Percentiles rank a stretch among this genome's conserved stretches.
phyloP scores from a whole-genome alignment of 2,797 vertebrate genomes.

The Jordanella pulchra region DNA sequence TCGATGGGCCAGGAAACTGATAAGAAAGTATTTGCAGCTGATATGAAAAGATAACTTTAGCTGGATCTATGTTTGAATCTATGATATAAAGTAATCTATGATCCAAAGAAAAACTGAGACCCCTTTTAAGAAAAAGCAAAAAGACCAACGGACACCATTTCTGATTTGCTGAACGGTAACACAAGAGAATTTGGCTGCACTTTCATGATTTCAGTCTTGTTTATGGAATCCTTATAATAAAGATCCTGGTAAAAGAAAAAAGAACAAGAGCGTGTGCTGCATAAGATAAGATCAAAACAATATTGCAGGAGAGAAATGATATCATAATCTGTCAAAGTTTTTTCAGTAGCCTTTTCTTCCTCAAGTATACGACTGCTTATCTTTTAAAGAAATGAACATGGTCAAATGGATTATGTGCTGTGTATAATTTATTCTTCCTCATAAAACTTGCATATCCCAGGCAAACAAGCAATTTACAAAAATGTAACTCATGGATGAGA shows the following conservation, averaged over 20 bases:
- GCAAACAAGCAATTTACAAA: constrained; percentile 12
- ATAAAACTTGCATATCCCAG: neutral
- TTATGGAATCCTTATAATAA: constrained; percentile 37
- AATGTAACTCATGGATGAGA: neutral
- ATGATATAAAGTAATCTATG: neutral
- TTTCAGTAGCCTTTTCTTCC: constrained; percentile 26
- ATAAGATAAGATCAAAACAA: constrained; percentile 59
- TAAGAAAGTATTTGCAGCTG: neutral
- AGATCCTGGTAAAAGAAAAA: constrained; percentile 47
- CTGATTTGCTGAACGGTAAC: constrained; percentile 20
- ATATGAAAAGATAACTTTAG: neutral
- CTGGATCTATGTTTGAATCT: neutral
- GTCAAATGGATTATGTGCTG: constrained; percentile 8
- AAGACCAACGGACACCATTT: constrained; percentile 6
- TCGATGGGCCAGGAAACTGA: neutral
- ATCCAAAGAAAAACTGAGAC: neutral
- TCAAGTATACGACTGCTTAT: constrained; percentile 42
- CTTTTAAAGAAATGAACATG: constrained; percentile 32
- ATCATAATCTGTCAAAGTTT: constrained; percentile 48
- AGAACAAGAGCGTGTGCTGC: constrained; percentile 52
- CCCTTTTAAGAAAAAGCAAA: constrained; percentile 2
- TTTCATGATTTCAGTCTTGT: constrained; percentile 44
- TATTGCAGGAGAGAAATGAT: constrained; percentile 51
- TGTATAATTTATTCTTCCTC: constrained; percentile 37
- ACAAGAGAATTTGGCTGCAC: constrained; percentile 41